These are phyloP conservation scores for Lithobates pipiens DNA, from an alignment of 2,797 vertebrate species.

Conservation along the genomic window DNA sequence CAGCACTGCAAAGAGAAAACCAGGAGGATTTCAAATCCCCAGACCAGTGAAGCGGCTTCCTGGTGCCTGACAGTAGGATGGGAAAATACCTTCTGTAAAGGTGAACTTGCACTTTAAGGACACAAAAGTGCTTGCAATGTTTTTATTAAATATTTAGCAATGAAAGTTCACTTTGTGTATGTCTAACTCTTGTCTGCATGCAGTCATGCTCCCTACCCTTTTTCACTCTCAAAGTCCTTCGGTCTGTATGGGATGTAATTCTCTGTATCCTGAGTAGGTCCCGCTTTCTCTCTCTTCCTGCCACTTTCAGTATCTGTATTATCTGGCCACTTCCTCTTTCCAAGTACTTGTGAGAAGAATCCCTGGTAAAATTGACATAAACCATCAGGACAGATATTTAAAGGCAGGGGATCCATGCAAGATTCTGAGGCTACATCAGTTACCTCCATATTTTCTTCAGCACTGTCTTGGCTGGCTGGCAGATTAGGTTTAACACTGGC, in stretches of 20 bases:
- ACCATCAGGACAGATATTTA: background rate
- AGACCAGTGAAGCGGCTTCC: no score
- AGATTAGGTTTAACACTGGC: accelerated
- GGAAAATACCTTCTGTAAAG: no score
- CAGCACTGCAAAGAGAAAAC: no score
- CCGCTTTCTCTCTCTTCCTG: constrained; percentile 72
- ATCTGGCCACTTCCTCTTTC: constrained; percentile 74
- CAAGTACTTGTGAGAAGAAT: constrained; percentile 82
- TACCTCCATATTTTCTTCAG: constrained; percentile 61
- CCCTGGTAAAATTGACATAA: constrained; percentile 71
- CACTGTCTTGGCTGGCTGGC: background rate
- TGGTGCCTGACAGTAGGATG: no score
- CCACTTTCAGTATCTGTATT: background rate
- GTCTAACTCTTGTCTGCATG: no score
- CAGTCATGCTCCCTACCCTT: constrained; percentile 78
- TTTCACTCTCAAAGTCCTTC: constrained; percentile 93
- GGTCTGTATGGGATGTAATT: constrained; percentile 92
- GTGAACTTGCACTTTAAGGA: no score
- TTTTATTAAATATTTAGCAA: background rate
- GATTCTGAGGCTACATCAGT: background rate
- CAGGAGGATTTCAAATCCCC: no score
- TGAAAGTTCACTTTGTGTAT: background rate
- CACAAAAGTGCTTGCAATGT: no score
- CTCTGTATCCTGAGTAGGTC: constrained; percentile 74
- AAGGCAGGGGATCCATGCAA: background rate